Evolutionary conservation across 1,140 invertebrate species (phyloP).

Genomic region (Polypedilum vanderplanki): DNA sequence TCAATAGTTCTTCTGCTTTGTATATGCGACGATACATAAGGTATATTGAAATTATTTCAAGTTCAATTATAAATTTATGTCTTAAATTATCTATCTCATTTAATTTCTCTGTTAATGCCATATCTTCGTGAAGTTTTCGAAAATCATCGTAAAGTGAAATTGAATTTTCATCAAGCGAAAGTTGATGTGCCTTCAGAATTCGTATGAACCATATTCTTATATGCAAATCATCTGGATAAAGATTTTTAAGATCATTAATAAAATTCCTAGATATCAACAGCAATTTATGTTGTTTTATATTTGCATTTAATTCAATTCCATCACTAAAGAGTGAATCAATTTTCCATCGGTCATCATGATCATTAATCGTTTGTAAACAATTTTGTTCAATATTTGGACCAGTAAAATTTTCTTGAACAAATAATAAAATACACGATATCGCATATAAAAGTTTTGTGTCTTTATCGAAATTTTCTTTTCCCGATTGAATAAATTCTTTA

Average conservation of each 20-base stretch:
- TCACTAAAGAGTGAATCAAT: slow-evolving; percentile 47
- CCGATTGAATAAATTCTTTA: background rate
- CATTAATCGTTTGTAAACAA: slow-evolving; percentile 42
- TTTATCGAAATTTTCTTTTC: background rate
- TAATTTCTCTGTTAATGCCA: slow-evolving; percentile 44
- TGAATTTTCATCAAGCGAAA: slow-evolving; percentile 63
- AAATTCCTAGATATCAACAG: slow-evolving; percentile 60
- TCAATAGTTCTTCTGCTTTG: slow-evolving; percentile 59
- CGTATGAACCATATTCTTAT: slow-evolving; percentile 59
- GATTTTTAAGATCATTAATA: slow-evolving; percentile 48
- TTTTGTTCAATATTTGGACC: slow-evolving; percentile 50
- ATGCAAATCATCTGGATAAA: slow-evolving; percentile 42
- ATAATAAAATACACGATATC: slow-evolving; percentile 57
- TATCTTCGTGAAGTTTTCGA: slow-evolving; percentile 50
- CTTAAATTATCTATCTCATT: slow-evolving; percentile 42
- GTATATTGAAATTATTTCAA: slow-evolving; percentile 70
- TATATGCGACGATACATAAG: slow-evolving; percentile 65
- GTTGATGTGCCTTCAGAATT: slow-evolving; percentile 63
- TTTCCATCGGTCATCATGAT: slow-evolving; percentile 43
- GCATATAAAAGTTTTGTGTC: background rate
- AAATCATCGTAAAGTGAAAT: slow-evolving; percentile 55
- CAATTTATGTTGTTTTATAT: slow-evolving; percentile 56
- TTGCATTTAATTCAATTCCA: slow-evolving; percentile 57
- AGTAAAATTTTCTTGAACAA: slow-evolving; percentile 75
- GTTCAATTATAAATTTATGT: slow-evolving; percentile 57